Evolutionary conservation across 2,888 invertebrate species (phyloP).

Genomic region (Coenonympha arcania): DNA sequence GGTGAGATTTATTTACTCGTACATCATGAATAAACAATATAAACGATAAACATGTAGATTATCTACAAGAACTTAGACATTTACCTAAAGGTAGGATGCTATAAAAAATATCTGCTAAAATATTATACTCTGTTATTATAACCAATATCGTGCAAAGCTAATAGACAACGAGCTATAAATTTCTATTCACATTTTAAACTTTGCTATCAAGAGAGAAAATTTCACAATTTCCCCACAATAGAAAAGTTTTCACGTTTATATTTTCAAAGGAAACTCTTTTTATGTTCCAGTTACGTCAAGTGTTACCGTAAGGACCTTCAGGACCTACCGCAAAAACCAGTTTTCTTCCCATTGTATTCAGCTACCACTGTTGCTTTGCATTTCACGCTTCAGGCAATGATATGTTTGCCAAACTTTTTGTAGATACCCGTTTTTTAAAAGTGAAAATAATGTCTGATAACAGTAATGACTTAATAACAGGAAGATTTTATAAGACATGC

Average conservation of each 20-base stretch:
- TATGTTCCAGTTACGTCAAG: conserved; percentile 5
- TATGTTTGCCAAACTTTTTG: conserved; percentile 6
- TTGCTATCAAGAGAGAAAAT: background rate
- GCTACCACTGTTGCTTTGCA: conserved; percentile 8
- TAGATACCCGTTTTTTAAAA: too few species aligned
- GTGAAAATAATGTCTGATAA: too few species aligned
- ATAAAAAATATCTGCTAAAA: too few species aligned
- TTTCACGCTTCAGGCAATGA: conserved; percentile 5
- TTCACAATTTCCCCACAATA: background rate
- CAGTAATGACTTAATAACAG: too few species aligned
- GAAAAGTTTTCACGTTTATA: background rate
- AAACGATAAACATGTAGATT: too few species aligned
- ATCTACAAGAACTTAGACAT: too few species aligned
- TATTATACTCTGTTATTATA: background rate
- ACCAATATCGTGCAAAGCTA: background rate
- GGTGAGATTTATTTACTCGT: too few species aligned
- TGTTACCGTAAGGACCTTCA: conserved; percentile 10
- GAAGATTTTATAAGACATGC: too few species aligned
- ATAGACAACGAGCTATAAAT: background rate
- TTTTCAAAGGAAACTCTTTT: background rate
- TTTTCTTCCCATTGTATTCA: conserved; percentile 11
- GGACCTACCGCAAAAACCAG: conserved; percentile 5
- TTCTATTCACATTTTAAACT: background rate
- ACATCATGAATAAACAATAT: too few species aligned
- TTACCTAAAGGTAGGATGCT: too few species aligned